phyloP scores from a whole-genome alignment of 2,797 vertebrate genomes.

The Dallia pectoralis region DNA sequence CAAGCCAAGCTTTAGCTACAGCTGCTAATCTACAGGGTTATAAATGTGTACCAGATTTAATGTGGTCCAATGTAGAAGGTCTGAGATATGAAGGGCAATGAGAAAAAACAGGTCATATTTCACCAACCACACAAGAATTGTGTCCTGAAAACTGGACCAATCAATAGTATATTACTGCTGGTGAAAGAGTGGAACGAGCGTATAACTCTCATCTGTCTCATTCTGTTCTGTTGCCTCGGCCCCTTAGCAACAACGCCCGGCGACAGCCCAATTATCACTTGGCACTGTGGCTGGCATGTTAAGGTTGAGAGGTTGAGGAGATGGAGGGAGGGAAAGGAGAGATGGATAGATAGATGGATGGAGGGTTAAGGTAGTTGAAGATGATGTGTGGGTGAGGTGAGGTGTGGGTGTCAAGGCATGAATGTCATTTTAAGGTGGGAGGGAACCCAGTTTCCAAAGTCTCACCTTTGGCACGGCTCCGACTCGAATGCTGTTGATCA shows the following conservation, averaged over 20 bases:
- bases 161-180: neutral
- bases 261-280: conserved; percentile 21
- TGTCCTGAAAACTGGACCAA: neutral
- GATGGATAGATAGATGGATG: neutral
- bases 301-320: neutral
- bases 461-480: conserved; percentile 90
- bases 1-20: neutral
- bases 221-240: conserved; percentile 17
- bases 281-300: neutral
- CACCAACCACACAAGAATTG: neutral
- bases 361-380: neutral
- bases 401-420: neutral
- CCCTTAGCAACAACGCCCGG: conserved; percentile 4
- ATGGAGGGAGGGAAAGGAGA: conserved; percentile 5
- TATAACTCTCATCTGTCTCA: neutral
- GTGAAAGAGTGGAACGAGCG: neutral
- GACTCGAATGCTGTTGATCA: conserved; percentile 95
- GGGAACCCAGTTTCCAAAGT: conserved; percentile 34
- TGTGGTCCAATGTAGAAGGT: neutral
- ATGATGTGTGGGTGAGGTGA: conserved; percentile 5
- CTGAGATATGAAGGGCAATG: neutral
- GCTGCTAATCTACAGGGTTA: neutral
- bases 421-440: conserved; percentile 21
- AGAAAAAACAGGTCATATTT: neutral
- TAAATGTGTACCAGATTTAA: neutral